phyloP scores from a whole-genome alignment of 2,888 invertebrate species.

The Argyresthia goedartella region DNA sequence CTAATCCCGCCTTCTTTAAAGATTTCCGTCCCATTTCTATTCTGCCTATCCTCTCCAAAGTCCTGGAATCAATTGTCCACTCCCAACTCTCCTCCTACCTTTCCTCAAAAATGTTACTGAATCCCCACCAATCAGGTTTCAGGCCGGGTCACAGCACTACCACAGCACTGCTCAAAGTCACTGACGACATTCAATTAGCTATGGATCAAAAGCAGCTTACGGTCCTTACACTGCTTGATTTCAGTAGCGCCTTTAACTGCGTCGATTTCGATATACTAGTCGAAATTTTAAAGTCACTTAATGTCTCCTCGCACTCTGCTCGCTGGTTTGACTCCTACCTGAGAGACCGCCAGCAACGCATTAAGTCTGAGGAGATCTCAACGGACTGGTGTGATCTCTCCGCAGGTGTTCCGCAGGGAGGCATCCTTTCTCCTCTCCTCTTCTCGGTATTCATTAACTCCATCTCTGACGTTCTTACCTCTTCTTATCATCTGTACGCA shows the following conservation, averaged over 20 bases:
- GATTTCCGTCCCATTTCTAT: conserved; percentile 11
- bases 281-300: neutral
- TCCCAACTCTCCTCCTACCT: neutral
- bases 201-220: conserved; percentile 1
- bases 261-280: neutral
- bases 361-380: neutral
- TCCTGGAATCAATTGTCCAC: conserved; percentile 7
- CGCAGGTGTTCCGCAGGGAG: conserved; percentile 5
- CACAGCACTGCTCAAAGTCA: conserved; percentile 5
- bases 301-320: neutral
- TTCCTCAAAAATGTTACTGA: neutral
- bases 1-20: conserved; percentile 5
- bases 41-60: conserved; percentile 10
- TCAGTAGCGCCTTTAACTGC: conserved; percentile 1
- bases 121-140: conserved; percentile 7
- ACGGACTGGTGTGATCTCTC: conserved; percentile 2
- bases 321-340: conserved; percentile 3
- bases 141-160: conserved; percentile 6
- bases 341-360: neutral
- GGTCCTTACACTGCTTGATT: neutral
- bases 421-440: conserved; percentile 2
- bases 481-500: conserved; percentile 2
- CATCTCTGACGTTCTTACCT: neutral
- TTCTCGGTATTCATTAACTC: conserved; percentile 4
- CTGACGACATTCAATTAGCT: conserved; percentile 3